phyloP scores from a whole-genome alignment of 2,113 vertebrate genomes.

The Nycticebus coucang region DNA sequence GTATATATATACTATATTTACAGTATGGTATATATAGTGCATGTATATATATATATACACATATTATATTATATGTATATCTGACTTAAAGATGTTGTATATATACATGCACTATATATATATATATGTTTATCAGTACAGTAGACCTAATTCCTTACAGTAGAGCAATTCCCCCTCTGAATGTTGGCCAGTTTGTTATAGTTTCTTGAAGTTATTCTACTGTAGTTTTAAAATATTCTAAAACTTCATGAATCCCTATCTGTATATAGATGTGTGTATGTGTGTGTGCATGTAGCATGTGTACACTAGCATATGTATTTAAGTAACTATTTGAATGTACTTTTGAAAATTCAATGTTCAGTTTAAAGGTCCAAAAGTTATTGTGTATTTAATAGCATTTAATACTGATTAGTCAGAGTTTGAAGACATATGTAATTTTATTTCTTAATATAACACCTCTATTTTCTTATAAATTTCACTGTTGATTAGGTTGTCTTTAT shows the following conservation, averaged over 20 bases:
- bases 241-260: background rate
- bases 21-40: too few species aligned
- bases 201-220: too few species aligned
- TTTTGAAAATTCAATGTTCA: background rate
- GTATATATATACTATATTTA: too few species aligned
- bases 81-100: too few species aligned
- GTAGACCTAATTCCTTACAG: too few species aligned
- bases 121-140: too few species aligned
- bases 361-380: slow-evolving; percentile 5
- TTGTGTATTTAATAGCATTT: background rate
- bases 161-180: too few species aligned
- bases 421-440: background rate
- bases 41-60: too few species aligned
- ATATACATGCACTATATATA: too few species aligned
- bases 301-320: background rate
- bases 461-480: background rate
- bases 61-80: too few species aligned
- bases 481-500: background rate
- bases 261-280: background rate
- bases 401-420: background rate
- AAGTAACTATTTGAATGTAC: background rate
- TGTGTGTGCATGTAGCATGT: background rate
- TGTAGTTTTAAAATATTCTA: background rate
- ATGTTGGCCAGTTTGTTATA: too few species aligned
- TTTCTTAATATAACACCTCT: background rate